phyloP scores from a whole-genome alignment of 2,113 vertebrate genomes.

The Zosterops japonicus region DNA sequence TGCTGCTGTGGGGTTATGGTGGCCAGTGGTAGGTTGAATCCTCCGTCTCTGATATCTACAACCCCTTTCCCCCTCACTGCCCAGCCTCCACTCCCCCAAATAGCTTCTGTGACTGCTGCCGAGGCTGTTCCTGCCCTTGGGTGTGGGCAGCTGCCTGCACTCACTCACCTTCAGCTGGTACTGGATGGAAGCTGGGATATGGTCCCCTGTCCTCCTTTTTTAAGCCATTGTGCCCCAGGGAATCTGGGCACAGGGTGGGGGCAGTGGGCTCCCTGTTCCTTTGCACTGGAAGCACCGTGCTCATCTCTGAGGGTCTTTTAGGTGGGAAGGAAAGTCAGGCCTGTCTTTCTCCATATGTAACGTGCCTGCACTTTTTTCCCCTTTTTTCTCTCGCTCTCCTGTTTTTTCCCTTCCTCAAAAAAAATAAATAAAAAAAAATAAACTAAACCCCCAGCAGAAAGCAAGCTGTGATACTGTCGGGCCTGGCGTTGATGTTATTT shows the following conservation, averaged over 20 bases:
- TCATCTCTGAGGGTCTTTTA: background rate
- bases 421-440: background rate
- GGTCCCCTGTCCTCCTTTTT: background rate
- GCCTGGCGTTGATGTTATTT: conserved; percentile 91
- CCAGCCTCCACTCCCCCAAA: background rate
- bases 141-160: background rate
- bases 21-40: background rate
- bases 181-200: background rate
- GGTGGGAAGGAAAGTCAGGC: background rate
- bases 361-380: background rate
- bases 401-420: background rate
- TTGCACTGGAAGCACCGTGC: background rate
- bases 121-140: background rate
- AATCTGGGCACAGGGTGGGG: background rate
- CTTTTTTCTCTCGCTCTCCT: background rate
- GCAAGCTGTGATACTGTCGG: conserved; percentile 77
- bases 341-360: background rate
- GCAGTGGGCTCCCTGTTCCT: background rate
- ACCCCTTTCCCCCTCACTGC: background rate
- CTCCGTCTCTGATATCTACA: background rate
- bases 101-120: background rate
- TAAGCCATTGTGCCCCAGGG: background rate
- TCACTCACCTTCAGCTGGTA: fast-evolving
- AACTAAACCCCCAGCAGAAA: conserved; percentile 66
- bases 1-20: background rate